Evolutionary conservation across 2,888 invertebrate species (phyloP).

Genomic region (Sinotaia quadrata): DNA sequence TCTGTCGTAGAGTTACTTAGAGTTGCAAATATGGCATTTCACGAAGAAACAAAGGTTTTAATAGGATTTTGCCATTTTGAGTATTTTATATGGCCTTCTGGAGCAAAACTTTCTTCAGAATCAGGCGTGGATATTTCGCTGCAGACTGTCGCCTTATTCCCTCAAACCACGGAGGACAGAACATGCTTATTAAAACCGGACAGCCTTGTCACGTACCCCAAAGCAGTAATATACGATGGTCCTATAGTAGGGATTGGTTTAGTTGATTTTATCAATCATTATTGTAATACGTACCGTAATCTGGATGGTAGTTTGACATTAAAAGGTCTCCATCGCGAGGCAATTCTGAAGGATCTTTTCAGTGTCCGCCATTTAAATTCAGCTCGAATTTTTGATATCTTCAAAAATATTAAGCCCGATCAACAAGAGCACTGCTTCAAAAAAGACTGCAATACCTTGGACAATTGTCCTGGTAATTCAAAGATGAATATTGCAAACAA

Average conservation of each 20-base stretch:
- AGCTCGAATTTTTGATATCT: constrained; percentile 2
- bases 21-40: constrained; percentile 40
- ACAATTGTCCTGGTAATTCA: not conserved
- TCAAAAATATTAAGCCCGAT: not conserved
- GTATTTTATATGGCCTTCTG: constrained; percentile 41
- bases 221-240: constrained; percentile 34
- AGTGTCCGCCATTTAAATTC: constrained; percentile 35
- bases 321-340: constrained; percentile 54
- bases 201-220: constrained; percentile 25
- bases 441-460: constrained; percentile 33
- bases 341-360: constrained; percentile 57
- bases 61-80: constrained; percentile 38
- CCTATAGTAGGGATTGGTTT: constrained; percentile 27
- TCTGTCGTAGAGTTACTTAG: not conserved
- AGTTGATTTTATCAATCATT: constrained; percentile 54
- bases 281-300: constrained; percentile 54
- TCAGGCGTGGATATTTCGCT: not conserved
- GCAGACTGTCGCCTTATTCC: constrained; percentile 38
- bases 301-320: constrained; percentile 45
- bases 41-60: constrained; percentile 37
- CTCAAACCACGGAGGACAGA: constrained; percentile 42
- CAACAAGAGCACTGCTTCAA: constrained; percentile 34
- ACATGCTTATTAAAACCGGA: constrained; percentile 47
- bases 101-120: constrained; percentile 28
- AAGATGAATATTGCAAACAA: not conserved